These are phyloP conservation scores for Trichoplusia ni DNA, from an alignment of 1,140 invertebrate species.

Conservation along the genomic window DNA sequence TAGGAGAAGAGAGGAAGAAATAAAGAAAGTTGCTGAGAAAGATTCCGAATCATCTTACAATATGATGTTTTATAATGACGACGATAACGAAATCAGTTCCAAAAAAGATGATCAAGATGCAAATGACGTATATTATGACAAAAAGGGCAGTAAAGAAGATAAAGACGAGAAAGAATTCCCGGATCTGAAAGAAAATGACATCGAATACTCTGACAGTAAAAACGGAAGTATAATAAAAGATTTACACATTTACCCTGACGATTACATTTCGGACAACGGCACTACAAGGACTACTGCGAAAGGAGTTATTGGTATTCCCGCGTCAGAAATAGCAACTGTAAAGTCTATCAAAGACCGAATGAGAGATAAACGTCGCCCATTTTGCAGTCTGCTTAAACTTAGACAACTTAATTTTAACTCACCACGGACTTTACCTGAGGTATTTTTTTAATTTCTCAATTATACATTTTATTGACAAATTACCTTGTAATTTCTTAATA, in stretches of 20 bases:
- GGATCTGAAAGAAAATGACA: background rate
- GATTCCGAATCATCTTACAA: slow-evolving; percentile 46
- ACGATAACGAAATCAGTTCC: slow-evolving; percentile 32
- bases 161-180: background rate
- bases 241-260: background rate
- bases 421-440: slow-evolving; percentile 65
- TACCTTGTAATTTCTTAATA: background rate
- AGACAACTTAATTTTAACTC: slow-evolving; percentile 59
- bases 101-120: slow-evolving; percentile 37
- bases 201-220: background rate
- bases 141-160: slow-evolving; percentile 10
- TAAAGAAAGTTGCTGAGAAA: slow-evolving; percentile 38
- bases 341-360: slow-evolving; percentile 32
- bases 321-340: background rate
- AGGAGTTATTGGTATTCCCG: background rate
- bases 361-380: slow-evolving; percentile 23
- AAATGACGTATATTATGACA: slow-evolving; percentile 39
- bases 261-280: background rate
- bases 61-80: slow-evolving; percentile 55
- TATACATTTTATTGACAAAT: background rate
- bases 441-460: slow-evolving; percentile 29
- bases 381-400: slow-evolving; percentile 57
- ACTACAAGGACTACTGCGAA: background rate
- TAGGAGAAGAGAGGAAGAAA: slow-evolving; percentile 1
- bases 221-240: background rate